Evolutionary conservation across 2,113 vertebrate genomes (phyloP).

Genomic region (Urocynchramus pylzowi): DNA sequence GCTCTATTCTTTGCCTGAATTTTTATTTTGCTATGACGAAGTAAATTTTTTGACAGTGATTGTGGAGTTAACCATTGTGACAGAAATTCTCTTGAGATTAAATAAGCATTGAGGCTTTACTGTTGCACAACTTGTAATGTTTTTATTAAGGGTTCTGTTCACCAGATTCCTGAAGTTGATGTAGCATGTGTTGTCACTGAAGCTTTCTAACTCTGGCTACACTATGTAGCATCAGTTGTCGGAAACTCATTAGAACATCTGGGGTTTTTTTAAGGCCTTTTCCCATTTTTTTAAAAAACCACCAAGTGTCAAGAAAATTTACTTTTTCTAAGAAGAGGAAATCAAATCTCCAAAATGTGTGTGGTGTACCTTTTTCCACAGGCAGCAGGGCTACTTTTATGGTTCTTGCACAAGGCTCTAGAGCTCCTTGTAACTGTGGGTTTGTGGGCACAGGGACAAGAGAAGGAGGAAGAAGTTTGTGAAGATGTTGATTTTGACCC

Average conservation of each 20-base stretch:
- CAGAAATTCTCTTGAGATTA: neutral
- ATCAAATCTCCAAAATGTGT: neutral
- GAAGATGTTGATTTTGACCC: neutral
- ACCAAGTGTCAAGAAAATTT: neutral
- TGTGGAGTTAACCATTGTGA: neutral
- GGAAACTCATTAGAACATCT: neutral
- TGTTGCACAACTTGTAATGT: neutral
- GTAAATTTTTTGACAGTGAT: neutral
- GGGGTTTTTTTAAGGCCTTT: neutral
- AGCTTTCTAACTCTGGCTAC: neutral
- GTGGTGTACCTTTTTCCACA: neutral
- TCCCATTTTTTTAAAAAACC: neutral
- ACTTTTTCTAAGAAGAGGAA: neutral
- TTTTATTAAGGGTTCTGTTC: neutral
- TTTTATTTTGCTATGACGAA: neutral
- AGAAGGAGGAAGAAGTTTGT: neutral
- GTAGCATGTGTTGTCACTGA: neutral
- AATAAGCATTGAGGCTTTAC: neutral
- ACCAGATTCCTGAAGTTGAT: neutral
- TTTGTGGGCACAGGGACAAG: neutral
- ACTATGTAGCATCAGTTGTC: neutral
- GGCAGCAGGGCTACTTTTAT: neutral
- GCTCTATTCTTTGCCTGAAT: neutral
- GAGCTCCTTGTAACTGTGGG: neutral
- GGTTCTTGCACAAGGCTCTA: neutral